Base-by-base conservation (phyloP, 2,113 vertebrate genomes). In the Poeciliopsis retropinna region DNA sequence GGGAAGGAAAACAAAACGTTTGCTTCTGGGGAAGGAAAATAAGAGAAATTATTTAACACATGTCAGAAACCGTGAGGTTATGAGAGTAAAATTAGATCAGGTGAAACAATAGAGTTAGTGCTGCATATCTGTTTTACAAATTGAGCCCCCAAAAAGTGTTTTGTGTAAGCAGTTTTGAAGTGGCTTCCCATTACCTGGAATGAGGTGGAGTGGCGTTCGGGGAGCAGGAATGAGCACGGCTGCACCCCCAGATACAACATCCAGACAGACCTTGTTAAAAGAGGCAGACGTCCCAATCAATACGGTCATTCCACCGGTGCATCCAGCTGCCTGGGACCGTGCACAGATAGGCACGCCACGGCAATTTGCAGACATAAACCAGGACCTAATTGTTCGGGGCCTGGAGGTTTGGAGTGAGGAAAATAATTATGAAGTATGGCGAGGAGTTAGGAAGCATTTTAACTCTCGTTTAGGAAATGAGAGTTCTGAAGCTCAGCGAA, bases 191-290 rank as follows among this genome's bases (percentile, higher is more conserved):
- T 93, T 91, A 88, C 88, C 85, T 82, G 78, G 66, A 70, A 60
- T 62, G 79, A 87, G 85, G 85, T 75, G 72, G 79, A 87, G 81
- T 77, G 39, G 82, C 67, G 79, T 85, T 92, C 76, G 30, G 91
- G 89, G 91, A 89, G 69, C 85, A 82, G 80, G 84, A 88, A 87
- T 72, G 89, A 88, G 78, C 71, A 8, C 62, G 27, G 60, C 73
- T 64, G 75, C 73, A 72, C 87, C 79, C 85, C 72, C 64, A 57
- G 79, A 82, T 83, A 81, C 81, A 82, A 73, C 71, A 79, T 79
- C 70, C 90, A 91, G 88, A 92, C 88, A 89, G 89, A 88, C 90
- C 90, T 93, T 92, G 91, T 93, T 93, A 93, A 92, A 90, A 92
- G 89, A 87, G 51, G 85, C 87, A 87, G 89, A 91, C 89, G 71